Evolutionary conservation across 2,113 vertebrate genomes (phyloP).

Genomic region (Oxyruncus cristatus): DNA sequence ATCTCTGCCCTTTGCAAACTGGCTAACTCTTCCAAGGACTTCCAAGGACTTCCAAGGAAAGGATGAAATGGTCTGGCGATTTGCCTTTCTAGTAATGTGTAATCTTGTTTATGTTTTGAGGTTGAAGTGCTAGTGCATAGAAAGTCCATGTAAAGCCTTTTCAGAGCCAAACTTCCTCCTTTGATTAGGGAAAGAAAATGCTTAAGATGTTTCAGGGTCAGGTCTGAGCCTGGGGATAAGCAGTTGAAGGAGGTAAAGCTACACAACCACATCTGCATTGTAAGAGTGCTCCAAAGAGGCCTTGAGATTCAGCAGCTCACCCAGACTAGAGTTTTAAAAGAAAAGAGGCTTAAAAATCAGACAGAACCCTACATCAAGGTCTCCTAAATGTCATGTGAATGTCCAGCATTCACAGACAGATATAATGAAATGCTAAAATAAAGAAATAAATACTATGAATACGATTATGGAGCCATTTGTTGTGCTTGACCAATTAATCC

Average conservation of each 20-base stretch:
- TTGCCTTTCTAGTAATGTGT: background rate
- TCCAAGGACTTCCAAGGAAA: background rate
- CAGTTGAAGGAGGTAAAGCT: background rate
- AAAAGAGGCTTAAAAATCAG: background rate
- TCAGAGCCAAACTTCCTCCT: background rate
- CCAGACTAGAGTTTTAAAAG: background rate
- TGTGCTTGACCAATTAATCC: background rate
- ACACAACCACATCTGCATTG: background rate
- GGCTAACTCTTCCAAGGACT: background rate
- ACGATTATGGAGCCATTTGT: background rate
- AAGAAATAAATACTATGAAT: background rate
- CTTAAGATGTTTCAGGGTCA: background rate
- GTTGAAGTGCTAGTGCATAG: background rate
- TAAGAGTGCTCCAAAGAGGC: background rate
- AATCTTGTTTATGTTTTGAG: background rate
- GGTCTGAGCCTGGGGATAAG: background rate
- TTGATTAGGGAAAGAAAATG: background rate
- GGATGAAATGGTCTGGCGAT: background rate
- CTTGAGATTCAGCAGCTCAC: background rate
- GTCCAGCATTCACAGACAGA: background rate
- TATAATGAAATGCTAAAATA: background rate
- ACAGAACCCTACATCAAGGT: background rate
- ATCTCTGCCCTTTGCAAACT: background rate
- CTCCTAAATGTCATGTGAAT: background rate
- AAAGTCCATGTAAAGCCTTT: background rate